These are phyloP conservation scores for Cephalotes varians DNA, from an alignment of 2,888 invertebrate genomes.

Conservation along the genomic window DNA sequence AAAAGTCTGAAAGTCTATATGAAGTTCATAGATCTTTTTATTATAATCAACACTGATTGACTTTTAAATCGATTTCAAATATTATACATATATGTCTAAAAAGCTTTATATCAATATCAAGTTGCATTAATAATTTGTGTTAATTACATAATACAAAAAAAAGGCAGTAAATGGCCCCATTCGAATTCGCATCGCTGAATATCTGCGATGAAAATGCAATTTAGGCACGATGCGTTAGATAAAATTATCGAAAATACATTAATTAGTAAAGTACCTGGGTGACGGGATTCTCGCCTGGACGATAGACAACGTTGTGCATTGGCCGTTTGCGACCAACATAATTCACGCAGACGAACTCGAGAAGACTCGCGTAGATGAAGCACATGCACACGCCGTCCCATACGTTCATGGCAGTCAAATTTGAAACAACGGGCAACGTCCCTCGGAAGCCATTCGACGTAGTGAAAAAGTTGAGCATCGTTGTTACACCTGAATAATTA, in stretches of 20 bases:
- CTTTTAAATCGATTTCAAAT: slow-evolving; percentile 20
- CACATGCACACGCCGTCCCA: slow-evolving; percentile 99
- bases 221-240: neutral
- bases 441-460: slow-evolving; percentile 97
- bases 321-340: slow-evolving; percentile 97
- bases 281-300: slow-evolving; percentile 96
- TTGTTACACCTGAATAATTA: slow-evolving; percentile 92
- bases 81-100: neutral
- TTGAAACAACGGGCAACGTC: slow-evolving; percentile 96
- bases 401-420: slow-evolving; percentile 97
- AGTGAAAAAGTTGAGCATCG: slow-evolving; percentile 99
- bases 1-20: neutral
- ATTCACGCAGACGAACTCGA: slow-evolving; percentile 98
- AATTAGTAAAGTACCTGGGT: slow-evolving; percentile 90
- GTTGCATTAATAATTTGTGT: slow-evolving; percentile 6
- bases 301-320: slow-evolving; percentile 95
- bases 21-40: neutral
- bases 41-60: neutral
- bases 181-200: slow-evolving; percentile 10
- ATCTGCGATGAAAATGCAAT: neutral
- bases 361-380: slow-evolving; percentile 97
- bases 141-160: neutral
- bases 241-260: slow-evolving; percentile 39
- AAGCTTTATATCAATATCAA: neutral
- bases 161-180: slow-evolving; percentile 30